Conservation (phyloP, 2,113 vertebrate genomes). For the Ibidorhyncha struthersii region DNA sequence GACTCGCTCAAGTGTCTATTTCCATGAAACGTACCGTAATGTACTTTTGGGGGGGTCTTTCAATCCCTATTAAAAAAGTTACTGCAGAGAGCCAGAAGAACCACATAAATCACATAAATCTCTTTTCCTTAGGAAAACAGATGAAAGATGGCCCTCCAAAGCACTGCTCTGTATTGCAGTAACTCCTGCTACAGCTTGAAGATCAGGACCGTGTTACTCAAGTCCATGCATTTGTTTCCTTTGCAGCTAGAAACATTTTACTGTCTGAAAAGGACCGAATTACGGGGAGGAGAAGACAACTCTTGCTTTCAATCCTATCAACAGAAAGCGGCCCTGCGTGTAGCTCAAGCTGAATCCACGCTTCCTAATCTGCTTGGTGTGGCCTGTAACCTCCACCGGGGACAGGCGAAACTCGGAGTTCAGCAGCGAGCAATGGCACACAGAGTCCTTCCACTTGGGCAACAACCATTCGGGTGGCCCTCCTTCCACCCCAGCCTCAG, state of each 20-base stretch:
- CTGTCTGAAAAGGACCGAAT: neutral
- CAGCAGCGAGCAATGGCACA: neutral
- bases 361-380: neutral
- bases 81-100: neutral
- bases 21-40: neutral
- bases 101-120: neutral
- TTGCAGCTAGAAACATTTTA: neutral
- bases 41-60: neutral
- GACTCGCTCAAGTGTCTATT: neutral
- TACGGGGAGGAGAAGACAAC: neutral
- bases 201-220: neutral
- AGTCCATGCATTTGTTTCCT: neutral
- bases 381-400: neutral
- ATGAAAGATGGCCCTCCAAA: neutral
- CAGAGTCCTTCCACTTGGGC: neutral
- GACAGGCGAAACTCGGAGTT: neutral
- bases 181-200: neutral
- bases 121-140: neutral
- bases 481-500: neutral
- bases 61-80: neutral
- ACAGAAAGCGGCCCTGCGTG: neutral
- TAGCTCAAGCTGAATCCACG: neutral
- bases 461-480: neutral
- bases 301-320: neutral
- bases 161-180: neutral